These are phyloP conservation scores for Cepaea hortensis DNA, from an alignment of 2,888 invertebrate genomes.

Conservation along the genomic window DNA sequence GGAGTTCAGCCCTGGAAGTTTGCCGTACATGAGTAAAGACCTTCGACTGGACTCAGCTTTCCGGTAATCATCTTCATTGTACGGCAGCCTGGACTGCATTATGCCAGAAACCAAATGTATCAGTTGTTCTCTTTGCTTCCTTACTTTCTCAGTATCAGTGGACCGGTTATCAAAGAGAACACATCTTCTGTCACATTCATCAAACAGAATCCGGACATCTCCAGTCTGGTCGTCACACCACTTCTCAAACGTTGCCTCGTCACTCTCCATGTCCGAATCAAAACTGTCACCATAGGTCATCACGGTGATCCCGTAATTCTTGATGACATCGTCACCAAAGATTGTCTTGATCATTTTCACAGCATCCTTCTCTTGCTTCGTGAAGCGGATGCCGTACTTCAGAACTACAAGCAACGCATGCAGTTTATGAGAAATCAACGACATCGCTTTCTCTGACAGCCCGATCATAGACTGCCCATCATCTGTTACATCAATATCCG, in stretches of 20 bases:
- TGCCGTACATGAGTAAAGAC: background rate
- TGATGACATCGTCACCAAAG: slow-evolving; percentile 12
- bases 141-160: background rate
- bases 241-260: background rate
- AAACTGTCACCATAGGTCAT: slow-evolving; percentile 30
- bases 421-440: background rate
- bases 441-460: background rate
- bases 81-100: background rate
- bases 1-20: background rate
- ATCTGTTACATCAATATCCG: background rate
- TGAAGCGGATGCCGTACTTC: slow-evolving; percentile 28
- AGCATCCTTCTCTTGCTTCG: slow-evolving; percentile 24
- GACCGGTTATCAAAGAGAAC: slow-evolving; percentile 18
- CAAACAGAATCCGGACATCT: slow-evolving; percentile 8
- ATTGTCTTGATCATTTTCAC: slow-evolving; percentile 4
- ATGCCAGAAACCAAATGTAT: background rate
- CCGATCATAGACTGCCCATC: background rate
- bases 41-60: background rate
- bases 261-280: slow-evolving; percentile 13
- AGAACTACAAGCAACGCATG: background rate
- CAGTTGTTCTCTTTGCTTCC: background rate
- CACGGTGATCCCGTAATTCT: slow-evolving; percentile 12
- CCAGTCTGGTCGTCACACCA: slow-evolving; percentile 24
- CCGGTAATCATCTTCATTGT: background rate
- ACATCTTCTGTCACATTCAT: slow-evolving; percentile 1